Conservation (phyloP, 2,113 vertebrate species). For the Cairina moschata region DNA sequence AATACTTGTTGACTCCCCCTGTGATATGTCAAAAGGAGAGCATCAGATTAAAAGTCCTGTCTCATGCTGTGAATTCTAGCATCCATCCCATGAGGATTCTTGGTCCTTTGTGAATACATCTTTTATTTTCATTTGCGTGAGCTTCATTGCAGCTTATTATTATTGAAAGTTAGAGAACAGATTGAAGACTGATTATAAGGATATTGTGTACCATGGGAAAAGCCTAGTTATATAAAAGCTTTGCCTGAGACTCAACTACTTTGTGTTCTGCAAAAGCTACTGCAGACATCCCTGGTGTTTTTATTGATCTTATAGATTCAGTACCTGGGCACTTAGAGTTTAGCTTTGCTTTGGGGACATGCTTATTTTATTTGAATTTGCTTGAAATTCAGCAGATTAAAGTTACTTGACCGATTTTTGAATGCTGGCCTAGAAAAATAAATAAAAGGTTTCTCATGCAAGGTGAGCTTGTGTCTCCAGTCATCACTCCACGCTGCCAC, state of each 20-base stretch:
- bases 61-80: not conserved
- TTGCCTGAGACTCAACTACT: conserved; percentile 19
- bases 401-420: conserved; percentile 35
- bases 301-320: conserved; percentile 56
- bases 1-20: not conserved
- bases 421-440: conserved; percentile 25
- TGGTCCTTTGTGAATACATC: not conserved
- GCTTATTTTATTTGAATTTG: conserved; percentile 30
- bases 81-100: not conserved
- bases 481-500: conserved; percentile 6
- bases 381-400: conserved; percentile 34
- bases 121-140: not conserved
- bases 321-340: conserved; percentile 5
- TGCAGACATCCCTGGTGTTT: conserved; percentile 1
- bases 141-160: conserved; percentile 11
- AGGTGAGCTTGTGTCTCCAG: conserved; percentile 53
- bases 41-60: not conserved
- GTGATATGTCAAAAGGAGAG: not conserved
- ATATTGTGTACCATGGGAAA: not conserved
- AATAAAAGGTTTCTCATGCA: conserved; percentile 13
- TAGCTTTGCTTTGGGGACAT: conserved; percentile 23
- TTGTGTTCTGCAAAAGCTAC: not conserved
- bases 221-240: conserved; percentile 6
- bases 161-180: conserved; percentile 16
- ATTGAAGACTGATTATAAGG: conserved; percentile 36